Conservation (phyloP, 1,140 invertebrate species). For the Ylistrum balloti region DNA sequence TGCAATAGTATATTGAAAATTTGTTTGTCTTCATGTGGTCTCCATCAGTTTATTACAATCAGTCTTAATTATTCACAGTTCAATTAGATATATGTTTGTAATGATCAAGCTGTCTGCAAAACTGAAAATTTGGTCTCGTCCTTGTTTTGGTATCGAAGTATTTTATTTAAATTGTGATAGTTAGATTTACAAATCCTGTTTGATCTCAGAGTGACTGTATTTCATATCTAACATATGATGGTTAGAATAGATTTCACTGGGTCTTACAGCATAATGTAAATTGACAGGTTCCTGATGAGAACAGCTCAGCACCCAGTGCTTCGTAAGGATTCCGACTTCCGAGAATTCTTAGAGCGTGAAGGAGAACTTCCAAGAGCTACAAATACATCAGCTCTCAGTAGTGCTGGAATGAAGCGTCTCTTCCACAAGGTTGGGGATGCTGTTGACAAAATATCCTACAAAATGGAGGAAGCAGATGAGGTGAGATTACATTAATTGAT, state of each 20-base stretch:
- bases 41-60: no score
- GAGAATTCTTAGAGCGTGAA: conserved; percentile 97
- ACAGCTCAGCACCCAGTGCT: conserved; percentile 95
- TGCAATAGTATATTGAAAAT: no score
- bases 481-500: no score
- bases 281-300: conserved; percentile 92
- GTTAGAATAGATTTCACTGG: neutral
- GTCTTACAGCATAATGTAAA: neutral
- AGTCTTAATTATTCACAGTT: no score
- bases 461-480: conserved; percentile 99
- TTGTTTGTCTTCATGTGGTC: no score
- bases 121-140: no score
- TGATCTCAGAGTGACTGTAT: neutral
- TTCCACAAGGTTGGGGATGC: conserved; percentile 99
- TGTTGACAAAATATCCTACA: conserved; percentile 99
- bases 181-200: no score
- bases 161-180: no score
- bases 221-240: neutral
- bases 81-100: no score
- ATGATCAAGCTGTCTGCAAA: no score
- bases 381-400: conserved; percentile 97
- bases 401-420: conserved; percentile 96
- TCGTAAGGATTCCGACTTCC: conserved; percentile 96
- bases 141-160: no score
- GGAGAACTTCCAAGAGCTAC: conserved; percentile 97